Percentiles rank a stretch among this genome's conserved stretches.
Conservation (phyloP, 2,888 invertebrate species). For the Pandemis corylana region DNA sequence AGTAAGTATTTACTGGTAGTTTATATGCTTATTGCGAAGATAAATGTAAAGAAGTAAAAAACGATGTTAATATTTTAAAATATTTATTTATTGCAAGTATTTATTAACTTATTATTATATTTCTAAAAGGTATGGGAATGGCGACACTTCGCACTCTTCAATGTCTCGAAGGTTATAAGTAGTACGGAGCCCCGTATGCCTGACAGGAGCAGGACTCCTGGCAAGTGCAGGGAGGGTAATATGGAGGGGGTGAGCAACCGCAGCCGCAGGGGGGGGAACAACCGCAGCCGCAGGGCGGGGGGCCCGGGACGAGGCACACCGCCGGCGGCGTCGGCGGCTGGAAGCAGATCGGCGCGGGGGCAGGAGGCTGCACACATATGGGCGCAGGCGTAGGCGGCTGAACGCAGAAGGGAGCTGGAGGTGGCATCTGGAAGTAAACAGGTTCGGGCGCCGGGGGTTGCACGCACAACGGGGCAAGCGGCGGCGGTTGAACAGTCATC, state of each 20-base stretch:
- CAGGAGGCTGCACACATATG: conserved; percentile 68
- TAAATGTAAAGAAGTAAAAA: neutral
- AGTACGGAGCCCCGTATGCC: conserved; percentile 50
- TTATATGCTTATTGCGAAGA: neutral
- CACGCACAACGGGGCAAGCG: conserved; percentile 65
- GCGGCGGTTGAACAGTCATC: conserved; percentile 70
- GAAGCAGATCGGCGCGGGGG: conserved; percentile 68
- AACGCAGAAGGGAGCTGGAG: conserved; percentile 60
- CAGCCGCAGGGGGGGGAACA: conserved; percentile 46
- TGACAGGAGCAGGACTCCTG: conserved; percentile 42
- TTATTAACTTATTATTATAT: neutral
- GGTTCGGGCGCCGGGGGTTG: conserved; percentile 71
- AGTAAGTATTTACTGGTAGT: neutral
- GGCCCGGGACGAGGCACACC: conserved; percentile 57
- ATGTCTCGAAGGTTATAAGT: conserved; percentile 47
- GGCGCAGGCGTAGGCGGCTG: conserved; percentile 62
- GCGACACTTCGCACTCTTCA: conserved; percentile 7
- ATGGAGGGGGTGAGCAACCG: conserved; percentile 26
- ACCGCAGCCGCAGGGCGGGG: conserved; percentile 47
- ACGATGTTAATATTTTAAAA: neutral
- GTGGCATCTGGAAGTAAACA: conserved; percentile 69
- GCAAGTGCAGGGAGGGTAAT: conserved; percentile 41
- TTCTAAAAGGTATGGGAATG: neutral
- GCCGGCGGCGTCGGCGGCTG: conserved; percentile 62
- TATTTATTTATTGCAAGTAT: neutral